Evolutionary conservation across 2,113 vertebrate genomes (phyloP).

Genomic region (Nothobranchius furzeri): DNA sequence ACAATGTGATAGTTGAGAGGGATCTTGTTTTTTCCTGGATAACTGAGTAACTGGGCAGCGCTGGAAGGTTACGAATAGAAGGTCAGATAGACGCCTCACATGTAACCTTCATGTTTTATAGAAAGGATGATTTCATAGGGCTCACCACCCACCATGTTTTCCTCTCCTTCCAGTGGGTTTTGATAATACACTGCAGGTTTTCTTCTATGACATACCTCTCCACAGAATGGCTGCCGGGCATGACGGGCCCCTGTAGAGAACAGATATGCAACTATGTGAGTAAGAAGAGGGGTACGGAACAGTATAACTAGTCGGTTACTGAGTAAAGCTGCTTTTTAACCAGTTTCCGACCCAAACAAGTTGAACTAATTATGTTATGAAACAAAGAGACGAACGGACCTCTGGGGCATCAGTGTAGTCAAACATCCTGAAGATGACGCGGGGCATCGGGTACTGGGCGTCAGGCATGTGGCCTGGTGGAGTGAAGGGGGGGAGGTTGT

Average conservation of each 20-base stretch:
- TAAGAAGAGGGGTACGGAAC: no score
- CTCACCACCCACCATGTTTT: slow-evolving; percentile 86
- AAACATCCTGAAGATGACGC: slow-evolving; percentile 95
- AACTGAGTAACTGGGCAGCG: slow-evolving; percentile 95
- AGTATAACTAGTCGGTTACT: no score
- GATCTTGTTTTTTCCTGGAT: slow-evolving; percentile 97
- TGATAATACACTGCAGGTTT: slow-evolving; percentile 96
- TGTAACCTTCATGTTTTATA: no score
- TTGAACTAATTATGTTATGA: no score
- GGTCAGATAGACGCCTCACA: no score
- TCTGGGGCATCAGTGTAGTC: slow-evolving; percentile 98
- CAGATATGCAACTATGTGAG: no score
- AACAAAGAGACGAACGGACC: slow-evolving; percentile 42
- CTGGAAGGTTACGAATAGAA: slow-evolving; percentile 61
- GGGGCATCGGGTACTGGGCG: slow-evolving; percentile 90
- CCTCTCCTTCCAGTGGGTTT: slow-evolving; percentile 96
- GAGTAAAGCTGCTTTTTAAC: no score
- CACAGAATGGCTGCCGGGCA: slow-evolving; percentile 97
- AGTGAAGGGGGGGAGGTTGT: slow-evolving; percentile 97
- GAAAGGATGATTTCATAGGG: accelerated
- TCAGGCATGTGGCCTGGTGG: slow-evolving; percentile 92
- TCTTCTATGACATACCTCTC: slow-evolving; percentile 98
- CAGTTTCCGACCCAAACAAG: no score
- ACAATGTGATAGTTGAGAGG: slow-evolving; percentile 99
- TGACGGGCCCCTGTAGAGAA: slow-evolving; percentile 89